phyloP scores from a whole-genome alignment of 2,113 vertebrate species.

The Zapornia atra region DNA sequence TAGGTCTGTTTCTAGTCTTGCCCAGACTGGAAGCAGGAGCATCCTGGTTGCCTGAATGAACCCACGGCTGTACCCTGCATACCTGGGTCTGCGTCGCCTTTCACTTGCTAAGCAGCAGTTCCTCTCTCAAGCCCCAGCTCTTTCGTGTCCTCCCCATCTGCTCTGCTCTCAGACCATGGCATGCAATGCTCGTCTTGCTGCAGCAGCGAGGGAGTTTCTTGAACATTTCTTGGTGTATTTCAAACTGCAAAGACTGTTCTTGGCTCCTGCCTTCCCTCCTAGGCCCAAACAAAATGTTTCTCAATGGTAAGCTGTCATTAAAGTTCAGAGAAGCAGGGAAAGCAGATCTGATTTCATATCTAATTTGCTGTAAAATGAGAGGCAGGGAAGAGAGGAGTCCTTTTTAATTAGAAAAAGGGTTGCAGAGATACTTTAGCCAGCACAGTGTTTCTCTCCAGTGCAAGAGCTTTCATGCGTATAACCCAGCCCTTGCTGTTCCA shows the following conservation, averaged over 20 bases:
- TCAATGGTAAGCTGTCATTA: constrained; percentile 11
- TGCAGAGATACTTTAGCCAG: background rate
- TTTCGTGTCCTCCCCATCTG: background rate
- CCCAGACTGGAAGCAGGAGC: background rate
- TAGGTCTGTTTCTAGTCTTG: background rate
- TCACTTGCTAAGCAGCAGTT: background rate
- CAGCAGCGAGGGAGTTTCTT: background rate
- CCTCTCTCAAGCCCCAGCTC: background rate
- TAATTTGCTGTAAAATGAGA: constrained; percentile 59
- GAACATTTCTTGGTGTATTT: background rate
- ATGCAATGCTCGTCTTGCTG: background rate
- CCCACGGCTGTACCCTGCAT: background rate
- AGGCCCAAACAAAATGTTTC: constrained; percentile 64
- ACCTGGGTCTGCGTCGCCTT: background rate
- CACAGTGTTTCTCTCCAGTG: background rate
- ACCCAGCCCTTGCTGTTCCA: constrained; percentile 21
- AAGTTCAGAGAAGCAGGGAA: constrained; percentile 16
- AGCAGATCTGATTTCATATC: constrained; percentile 63
- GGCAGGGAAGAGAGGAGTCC: constrained; percentile 27
- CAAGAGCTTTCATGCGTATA: background rate
- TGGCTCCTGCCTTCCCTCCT: background rate
- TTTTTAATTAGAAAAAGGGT: constrained; percentile 52
- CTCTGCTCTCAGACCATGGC: background rate
- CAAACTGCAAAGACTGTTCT: background rate
- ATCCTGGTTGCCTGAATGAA: background rate